A percentile compares a stretch with the other conserved stretches of the same genome.
These are phyloP conservation scores for Harlomillsia oculata DNA, from an alignment of 1,140 invertebrate genomes.

Conservation along the genomic window DNA sequence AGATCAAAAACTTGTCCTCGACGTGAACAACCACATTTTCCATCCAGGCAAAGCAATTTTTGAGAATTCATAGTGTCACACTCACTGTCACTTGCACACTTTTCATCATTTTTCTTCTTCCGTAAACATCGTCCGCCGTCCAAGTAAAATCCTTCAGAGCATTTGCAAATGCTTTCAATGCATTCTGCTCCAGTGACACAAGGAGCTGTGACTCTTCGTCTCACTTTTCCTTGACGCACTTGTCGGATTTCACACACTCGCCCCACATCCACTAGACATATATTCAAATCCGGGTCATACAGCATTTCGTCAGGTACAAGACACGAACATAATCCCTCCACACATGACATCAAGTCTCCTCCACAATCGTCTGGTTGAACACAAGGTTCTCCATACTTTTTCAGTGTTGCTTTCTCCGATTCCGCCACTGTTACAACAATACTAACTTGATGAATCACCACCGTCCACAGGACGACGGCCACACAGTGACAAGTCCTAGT, in stretches of 20 bases:
- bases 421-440: background rate
- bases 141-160: constrained; percentile 12
- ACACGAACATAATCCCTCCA: constrained; percentile 10
- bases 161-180: constrained; percentile 6
- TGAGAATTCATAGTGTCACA: background rate
- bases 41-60: background rate
- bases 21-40: background rate
- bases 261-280: constrained; percentile 9
- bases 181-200: constrained; percentile 14
- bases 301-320: constrained; percentile 9
- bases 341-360: constrained; percentile 7
- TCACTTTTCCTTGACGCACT: constrained; percentile 5
- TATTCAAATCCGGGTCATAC: background rate
- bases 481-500: too few species aligned
- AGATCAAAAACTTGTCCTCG: background rate
- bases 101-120: constrained; percentile 10
- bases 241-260: constrained; percentile 3
- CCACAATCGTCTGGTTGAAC: constrained; percentile 2
- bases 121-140: background rate
- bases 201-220: background rate
- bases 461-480: too few species aligned
- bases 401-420: background rate
- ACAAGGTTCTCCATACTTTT: constrained; percentile 16
- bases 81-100: constrained; percentile 5
- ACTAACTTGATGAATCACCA: too few species aligned